These are phyloP conservation scores for Germaria angustata DNA, from an alignment of 2,888 invertebrate species.

Conservation along the genomic window DNA sequence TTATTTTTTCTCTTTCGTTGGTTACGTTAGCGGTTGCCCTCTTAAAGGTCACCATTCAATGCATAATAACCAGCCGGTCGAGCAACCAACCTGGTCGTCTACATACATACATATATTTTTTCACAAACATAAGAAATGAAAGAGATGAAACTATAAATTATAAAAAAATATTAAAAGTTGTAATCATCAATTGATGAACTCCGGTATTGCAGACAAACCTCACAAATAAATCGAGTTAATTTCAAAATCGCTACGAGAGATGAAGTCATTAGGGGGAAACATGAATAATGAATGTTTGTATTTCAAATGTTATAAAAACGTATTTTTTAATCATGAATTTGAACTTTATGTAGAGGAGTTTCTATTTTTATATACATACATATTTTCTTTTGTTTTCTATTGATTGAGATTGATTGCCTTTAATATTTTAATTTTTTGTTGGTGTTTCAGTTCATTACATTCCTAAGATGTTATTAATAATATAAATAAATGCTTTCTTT, in stretches of 20 bases:
- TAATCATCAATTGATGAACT: constrained; percentile 48
- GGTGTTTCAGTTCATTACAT: too few relatives aligned
- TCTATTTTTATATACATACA: too few relatives aligned
- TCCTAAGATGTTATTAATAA: too few relatives aligned
- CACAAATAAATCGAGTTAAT: constrained; percentile 25
- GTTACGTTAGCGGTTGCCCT: constrained; percentile 55
- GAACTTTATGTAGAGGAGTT: too few relatives aligned
- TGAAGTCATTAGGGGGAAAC: neutral
- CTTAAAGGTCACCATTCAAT: constrained; percentile 61
- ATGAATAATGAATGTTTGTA: too few relatives aligned
- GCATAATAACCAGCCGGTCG: constrained; percentile 23
- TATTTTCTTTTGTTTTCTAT: too few relatives aligned
- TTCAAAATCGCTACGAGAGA: constrained; percentile 18
- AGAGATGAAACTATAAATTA: neutral
- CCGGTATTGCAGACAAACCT: constrained; percentile 22
- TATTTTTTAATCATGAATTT: too few relatives aligned
- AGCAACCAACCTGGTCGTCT: neutral
- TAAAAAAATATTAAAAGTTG: constrained; percentile 37
- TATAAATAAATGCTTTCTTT: too few relatives aligned
- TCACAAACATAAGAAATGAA: neutral
- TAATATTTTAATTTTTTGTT: too few relatives aligned
- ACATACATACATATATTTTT: too few relatives aligned
- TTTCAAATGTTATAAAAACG: too few relatives aligned
- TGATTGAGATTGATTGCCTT: too few relatives aligned
- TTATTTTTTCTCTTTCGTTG: constrained; percentile 36